phyloP scores from a whole-genome alignment of 2,797 vertebrate genomes.

The Sternotherus odoratus region DNA sequence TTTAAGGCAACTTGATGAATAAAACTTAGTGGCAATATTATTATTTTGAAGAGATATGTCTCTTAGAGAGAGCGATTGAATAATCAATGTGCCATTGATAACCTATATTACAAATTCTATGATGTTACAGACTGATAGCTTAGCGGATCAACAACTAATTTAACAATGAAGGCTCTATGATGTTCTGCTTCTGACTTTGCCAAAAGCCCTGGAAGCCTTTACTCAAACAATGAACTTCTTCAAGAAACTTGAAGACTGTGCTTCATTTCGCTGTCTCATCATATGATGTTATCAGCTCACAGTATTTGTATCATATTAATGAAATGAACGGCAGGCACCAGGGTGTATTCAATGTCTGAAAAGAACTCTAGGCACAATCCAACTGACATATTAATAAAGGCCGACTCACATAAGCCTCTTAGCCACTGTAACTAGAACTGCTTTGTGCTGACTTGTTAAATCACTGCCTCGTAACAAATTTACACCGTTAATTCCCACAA shows the following conservation, averaged over 20 bases:
- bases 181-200: neutral
- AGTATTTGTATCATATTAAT: neutral
- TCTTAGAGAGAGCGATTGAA: neutral
- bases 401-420: neutral
- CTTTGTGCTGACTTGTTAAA: conserved; percentile 62
- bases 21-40: neutral
- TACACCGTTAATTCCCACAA: neutral
- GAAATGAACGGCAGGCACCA: neutral
- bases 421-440: conserved; percentile 3
- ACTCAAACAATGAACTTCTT: neutral
- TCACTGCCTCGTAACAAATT: conserved; percentile 47
- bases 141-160: neutral
- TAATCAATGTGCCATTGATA: neutral
- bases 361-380: neutral
- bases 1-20: conserved; percentile 22
- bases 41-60: neutral
- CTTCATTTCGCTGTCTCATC: neutral
- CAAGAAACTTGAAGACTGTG: neutral
- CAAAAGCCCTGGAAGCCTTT: neutral
- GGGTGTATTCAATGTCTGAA: neutral
- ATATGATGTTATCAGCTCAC: neutral
- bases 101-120: neutral
- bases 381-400: conserved; percentile 24
- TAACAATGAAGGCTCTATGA: conserved; percentile 2
- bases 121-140: neutral